phyloP scores from a whole-genome alignment of 2,113 vertebrate species.

The Collichthys lucidus region DNA sequence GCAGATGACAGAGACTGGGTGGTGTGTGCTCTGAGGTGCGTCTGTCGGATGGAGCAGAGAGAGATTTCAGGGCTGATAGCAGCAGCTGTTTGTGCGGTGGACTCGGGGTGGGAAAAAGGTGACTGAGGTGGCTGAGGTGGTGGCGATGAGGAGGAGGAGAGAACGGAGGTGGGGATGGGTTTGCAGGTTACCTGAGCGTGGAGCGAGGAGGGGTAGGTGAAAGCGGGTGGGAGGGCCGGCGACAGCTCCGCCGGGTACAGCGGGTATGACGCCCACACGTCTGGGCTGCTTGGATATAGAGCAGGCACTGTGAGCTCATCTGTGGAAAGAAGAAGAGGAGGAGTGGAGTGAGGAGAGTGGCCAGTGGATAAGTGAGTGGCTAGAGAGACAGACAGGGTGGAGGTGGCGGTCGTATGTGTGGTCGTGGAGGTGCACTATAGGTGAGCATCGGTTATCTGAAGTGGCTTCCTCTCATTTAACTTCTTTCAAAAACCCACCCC shows the following conservation, averaged over 20 bases:
- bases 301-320: slow-evolving; percentile 98
- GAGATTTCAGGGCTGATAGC: slow-evolving; percentile 33
- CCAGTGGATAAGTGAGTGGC: slow-evolving; percentile 63
- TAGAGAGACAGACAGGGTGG: slow-evolving; percentile 56
- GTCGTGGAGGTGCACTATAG: slow-evolving; percentile 47
- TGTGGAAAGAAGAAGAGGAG: slow-evolving; percentile 93
- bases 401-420: slow-evolving; percentile 44
- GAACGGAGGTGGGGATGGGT: slow-evolving; percentile 52
- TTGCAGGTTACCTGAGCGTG: slow-evolving; percentile 95
- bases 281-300: slow-evolving; percentile 97
- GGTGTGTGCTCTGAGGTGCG: slow-evolving; percentile 13
- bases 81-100: slow-evolving; percentile 15
- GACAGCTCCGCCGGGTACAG: slow-evolving; percentile 98
- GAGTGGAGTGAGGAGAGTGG: slow-evolving; percentile 77
- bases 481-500: neutral
- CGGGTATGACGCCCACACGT: slow-evolving; percentile 97
- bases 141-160: too few species aligned
- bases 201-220: slow-evolving; percentile 97
- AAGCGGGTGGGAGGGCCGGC: slow-evolving; percentile 95
- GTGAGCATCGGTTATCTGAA: slow-evolving; percentile 40
- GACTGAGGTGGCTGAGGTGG: slow-evolving; percentile 57
- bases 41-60: slow-evolving; percentile 31
- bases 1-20: neutral
- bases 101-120: slow-evolving; percentile 30
- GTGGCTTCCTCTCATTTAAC: slow-evolving; percentile 51